These are phyloP conservation scores for Sycophila sp. DNA, from an alignment of 1,140 invertebrate genomes.

Conservation along the genomic window DNA sequence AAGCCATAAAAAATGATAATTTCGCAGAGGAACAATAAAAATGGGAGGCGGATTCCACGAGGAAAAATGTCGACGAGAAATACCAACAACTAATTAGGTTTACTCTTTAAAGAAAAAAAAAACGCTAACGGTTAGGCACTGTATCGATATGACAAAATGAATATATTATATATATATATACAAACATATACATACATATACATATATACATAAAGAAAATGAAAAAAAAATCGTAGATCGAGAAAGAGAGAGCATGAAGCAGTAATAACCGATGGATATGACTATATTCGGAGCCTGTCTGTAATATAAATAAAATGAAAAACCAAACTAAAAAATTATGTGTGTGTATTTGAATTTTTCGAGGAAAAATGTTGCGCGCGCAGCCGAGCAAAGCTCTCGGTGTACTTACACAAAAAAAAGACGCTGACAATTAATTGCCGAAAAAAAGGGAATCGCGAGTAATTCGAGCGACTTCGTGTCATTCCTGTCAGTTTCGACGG, in stretches of 20 bases:
- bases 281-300: not conserved
- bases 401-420: not conserved
- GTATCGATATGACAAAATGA: slow-evolving; percentile 4
- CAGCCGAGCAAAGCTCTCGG: not conserved
- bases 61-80: too few relatives aligned
- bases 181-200: slow-evolving; percentile 2
- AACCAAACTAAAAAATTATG: not conserved
- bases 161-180: slow-evolving; percentile 9
- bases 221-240: not conserved
- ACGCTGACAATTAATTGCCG: not conserved
- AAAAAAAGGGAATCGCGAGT: too few relatives aligned
- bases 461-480: too few relatives aligned
- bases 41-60: too few relatives aligned
- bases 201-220: slow-evolving; percentile 5
- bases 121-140: slow-evolving; percentile 7
- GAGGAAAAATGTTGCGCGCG: not conserved
- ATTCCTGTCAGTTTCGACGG: too few relatives aligned
- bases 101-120: not conserved
- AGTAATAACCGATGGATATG: not conserved
- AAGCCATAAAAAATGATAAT: not conserved
- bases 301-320: slow-evolving; percentile 18
- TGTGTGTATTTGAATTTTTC: slow-evolving; percentile 1
- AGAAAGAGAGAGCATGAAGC: not conserved
- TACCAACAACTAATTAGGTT: slow-evolving; percentile 34
- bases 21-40: slow-evolving; percentile 29